Evolutionary conservation across 2,113 vertebrate genomes (phyloP).

Genomic region (Syngnathus scovelli): DNA sequence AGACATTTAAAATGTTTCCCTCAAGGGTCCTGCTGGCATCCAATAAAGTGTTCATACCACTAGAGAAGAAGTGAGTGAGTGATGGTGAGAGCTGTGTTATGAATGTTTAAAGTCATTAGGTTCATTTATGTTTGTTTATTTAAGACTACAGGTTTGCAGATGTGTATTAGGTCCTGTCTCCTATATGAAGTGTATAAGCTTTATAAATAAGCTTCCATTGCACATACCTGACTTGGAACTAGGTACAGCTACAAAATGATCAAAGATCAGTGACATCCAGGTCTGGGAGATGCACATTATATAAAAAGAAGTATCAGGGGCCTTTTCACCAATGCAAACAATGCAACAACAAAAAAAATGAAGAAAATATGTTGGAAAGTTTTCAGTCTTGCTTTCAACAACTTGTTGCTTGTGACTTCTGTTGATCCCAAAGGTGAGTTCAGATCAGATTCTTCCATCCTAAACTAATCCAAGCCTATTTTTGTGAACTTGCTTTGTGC

Average conservation of each 20-base stretch:
- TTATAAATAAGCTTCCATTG: background rate
- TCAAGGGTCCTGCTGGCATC: constrained; percentile 89
- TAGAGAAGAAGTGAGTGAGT: constrained; percentile 51
- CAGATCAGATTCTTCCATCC: too few species aligned
- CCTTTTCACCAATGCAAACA: too few species aligned
- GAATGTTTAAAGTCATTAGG: background rate
- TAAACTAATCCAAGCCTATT: too few species aligned
- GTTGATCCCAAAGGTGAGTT: too few species aligned
- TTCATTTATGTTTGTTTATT: background rate
- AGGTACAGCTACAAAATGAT: background rate
- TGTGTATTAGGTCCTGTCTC: background rate
- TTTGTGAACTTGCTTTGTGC: too few species aligned
- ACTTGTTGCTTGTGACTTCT: too few species aligned
- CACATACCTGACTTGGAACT: background rate
- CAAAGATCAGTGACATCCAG: background rate
- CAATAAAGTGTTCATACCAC: constrained; percentile 94
- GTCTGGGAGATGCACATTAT: background rate
- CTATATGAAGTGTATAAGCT: background rate
- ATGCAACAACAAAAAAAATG: too few species aligned
- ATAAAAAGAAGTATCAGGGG: too few species aligned
- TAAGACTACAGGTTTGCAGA: background rate
- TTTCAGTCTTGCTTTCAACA: too few species aligned
- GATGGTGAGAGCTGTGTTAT: constrained; percentile 16
- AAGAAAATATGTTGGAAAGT: too few species aligned
- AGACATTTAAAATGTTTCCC: constrained; percentile 99